Base-by-base conservation (phyloP, 2,113 vertebrate genomes). In the Gymnarchus niloticus region DNA sequence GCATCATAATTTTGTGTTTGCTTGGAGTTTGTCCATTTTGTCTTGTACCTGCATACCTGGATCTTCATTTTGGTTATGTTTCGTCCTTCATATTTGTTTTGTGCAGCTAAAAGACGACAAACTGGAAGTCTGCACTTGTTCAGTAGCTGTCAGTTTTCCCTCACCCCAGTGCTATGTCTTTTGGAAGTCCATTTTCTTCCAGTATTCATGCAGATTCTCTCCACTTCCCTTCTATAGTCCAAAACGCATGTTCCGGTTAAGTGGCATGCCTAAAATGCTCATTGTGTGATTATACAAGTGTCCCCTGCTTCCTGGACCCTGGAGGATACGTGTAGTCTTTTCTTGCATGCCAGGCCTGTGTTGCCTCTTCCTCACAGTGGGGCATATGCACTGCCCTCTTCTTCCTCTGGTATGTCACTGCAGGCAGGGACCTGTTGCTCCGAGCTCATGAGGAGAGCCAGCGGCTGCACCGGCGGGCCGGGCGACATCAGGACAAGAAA, bases 401-500 rank as follows among this genome's bases (percentile, higher is more conserved):
- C 14, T 87, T 46, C 87, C 90, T 73, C 51, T 88, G 44, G 89
- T 83, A 49, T 56, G 73, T 41, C 83, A 10, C 1, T 78, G 77
- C 91, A 99, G 98, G 97, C 69, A 91, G 93, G 0, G 97, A 98
- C 80, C 93, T 96, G 14, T 94, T 97, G 25, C 91, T 95, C 44
- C 96, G 93, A 88, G 95, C 96, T 25, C 97, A 96, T 85, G 98
- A 99, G 88, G 97, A 99, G 87, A 93, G 95, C 51, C 96, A 96
- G 93, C 95, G 97, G 84, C 95, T 98, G 81, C 95, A 96, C 81
- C 95, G 96, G 0, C 93, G 98, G 28, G 98, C 97, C 0, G 94
- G 95, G 41, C 92, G 98, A 2, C 98, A 99, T 73, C 96, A 97
- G 90, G 97, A 98, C 88, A 99, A 99, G 90, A 97, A 96, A 56